Evolutionary conservation across 2,113 vertebrate species (phyloP).

Genomic region (Conger conger): DNA sequence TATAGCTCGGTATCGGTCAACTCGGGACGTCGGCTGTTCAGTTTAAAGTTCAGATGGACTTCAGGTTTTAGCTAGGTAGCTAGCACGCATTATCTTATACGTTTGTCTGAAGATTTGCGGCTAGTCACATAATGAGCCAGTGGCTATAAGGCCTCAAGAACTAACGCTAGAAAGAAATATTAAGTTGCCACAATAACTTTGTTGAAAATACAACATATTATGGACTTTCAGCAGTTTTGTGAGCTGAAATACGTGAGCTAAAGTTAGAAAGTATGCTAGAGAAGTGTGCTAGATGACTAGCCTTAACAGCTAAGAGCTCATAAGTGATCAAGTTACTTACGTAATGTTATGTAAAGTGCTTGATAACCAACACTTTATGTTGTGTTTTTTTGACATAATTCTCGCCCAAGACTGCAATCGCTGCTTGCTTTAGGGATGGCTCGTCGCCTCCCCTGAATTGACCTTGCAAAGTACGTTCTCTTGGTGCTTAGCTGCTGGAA

Average conservation of each 20-base stretch:
- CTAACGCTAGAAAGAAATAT: not conserved
- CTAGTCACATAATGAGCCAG: not conserved
- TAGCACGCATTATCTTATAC: not conserved
- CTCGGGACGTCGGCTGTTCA: not conserved
- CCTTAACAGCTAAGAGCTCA: no score
- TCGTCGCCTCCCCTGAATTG: not conserved
- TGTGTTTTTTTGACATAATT: not conserved
- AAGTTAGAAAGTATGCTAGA: no score
- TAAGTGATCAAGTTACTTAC: no score
- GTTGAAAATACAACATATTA: no score
- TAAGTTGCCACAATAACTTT: no score
- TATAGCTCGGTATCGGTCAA: no score
- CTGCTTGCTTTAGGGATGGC: not conserved
- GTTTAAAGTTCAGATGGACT: not conserved
- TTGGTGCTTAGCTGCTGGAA: no score
- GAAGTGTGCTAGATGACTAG: no score
- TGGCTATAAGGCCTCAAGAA: not conserved
- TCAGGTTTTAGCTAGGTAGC: not conserved
- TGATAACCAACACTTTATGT: no score
- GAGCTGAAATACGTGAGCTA: no score
- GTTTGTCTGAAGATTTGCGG: not conserved
- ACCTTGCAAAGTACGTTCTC: not conserved
- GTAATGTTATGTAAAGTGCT: no score
- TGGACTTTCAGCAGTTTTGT: no score
- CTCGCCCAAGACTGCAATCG: not conserved